Base-by-base conservation (phyloP, 1,140 invertebrate genomes). In the Zophobas atratus region DNA sequence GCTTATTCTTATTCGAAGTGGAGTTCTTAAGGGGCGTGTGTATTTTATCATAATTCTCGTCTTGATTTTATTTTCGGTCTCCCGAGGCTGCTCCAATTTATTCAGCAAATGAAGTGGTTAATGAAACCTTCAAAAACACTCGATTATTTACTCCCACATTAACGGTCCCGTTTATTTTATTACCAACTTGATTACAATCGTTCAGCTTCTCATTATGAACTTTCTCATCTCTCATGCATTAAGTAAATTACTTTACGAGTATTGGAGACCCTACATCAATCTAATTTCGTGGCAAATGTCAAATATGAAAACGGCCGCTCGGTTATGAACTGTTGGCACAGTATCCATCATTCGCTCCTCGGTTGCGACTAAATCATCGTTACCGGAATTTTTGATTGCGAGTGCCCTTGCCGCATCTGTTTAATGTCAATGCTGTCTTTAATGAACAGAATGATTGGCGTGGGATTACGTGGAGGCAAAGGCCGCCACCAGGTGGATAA, bases 81-180 rank as follows among this genome's bases (percentile, higher is more conserved):
- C 76, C 74, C 41, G 48, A 49, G 73, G 38, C 77, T 39, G 70
- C 67, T 75, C 41, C 77, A 73, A 80, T 81, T 80, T 80, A 81
- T 80, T 81, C 43, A 80, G 72, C 75, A 80, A 80, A 81, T 81
- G 79, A 81, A 81, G 81, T 81, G 81, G 79, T 79, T 77, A 72
- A 80, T 77, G 39, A 77, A 77, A 79, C 70, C 70, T 67, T 74
- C 76, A 55, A 73, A 60, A 75, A 76, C 71, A 78, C 77, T 75
- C 41, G 67, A 72, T 77, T 77, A 75, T 70, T 76, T 71, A 71
- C 67, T 41, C 60, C 6, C 60, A 8, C 60, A 67, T 67, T 67
- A 67, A 67, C 60, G 41, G 41, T 20, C 32, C 33, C 41, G 51
- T 75, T 67, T 76, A 56, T 63, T 79, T 79, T 67, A 67, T 67